Evolutionary conservation across 2,113 vertebrate genomes (phyloP).

Genomic region (Caranx melampygus): DNA sequence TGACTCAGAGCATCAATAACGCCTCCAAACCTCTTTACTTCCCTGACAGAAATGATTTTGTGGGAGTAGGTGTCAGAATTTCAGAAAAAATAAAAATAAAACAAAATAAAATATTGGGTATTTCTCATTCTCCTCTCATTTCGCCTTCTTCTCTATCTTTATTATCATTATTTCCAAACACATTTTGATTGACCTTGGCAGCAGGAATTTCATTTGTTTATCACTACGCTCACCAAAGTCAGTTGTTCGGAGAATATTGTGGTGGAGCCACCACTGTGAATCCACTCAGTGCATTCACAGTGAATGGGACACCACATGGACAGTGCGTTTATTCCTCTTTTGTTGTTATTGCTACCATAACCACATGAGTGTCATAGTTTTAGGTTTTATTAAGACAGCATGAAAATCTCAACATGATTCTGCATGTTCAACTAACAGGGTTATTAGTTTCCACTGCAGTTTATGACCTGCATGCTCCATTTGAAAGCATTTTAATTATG

Average conservation of each 20-base stretch:
- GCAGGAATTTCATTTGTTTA: slow-evolving; percentile 5
- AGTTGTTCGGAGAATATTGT: slow-evolving; percentile 1
- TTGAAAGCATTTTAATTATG: not conserved
- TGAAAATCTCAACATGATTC: too few species aligned
- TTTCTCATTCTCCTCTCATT: slow-evolving; percentile 27
- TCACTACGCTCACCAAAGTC: slow-evolving; percentile 12
- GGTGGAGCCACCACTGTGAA: not conserved
- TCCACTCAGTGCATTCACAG: not conserved
- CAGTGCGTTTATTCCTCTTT: not conserved
- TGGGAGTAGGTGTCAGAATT: slow-evolving; percentile 4
- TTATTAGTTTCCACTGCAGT: too few species aligned
- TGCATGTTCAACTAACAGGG: too few species aligned
- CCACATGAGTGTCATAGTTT: not conserved
- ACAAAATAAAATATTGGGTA: not conserved
- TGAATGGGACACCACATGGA: not conserved
- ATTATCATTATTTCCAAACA: not conserved
- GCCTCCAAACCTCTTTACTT: not conserved
- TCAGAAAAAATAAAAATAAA: not conserved
- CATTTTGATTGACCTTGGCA: slow-evolving; percentile 7
- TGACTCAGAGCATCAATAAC: slow-evolving; percentile 7
- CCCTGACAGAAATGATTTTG: slow-evolving; percentile 9
- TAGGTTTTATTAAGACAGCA: too few species aligned
- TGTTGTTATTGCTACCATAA: not conserved
- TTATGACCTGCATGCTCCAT: too few species aligned
- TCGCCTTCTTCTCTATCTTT: slow-evolving; percentile 6